A percentile compares a stretch with the other conserved stretches of the same genome.
Conservation (phyloP, 2,113 vertebrate genomes). For the Chinchilla lanigera region DNA sequence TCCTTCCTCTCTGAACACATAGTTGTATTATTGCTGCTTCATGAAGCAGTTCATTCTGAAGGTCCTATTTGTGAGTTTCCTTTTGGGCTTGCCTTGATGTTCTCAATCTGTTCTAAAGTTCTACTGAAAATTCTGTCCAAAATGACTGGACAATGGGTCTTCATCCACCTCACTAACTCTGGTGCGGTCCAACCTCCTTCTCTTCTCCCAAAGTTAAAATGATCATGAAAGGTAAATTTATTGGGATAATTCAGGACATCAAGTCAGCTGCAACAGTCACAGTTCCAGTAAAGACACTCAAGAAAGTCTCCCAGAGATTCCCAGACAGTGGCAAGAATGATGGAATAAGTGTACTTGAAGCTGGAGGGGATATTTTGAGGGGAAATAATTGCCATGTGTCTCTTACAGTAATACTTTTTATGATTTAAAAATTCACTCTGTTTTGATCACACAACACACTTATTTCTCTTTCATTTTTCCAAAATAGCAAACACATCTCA, state of each 20-base stretch:
- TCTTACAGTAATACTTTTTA: neutral
- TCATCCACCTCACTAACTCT: neutral
- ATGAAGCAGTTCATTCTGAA: neutral
- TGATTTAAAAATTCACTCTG: neutral
- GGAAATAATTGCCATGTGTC: neutral
- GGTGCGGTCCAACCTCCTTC: neutral
- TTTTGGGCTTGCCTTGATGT: neutral
- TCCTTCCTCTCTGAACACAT: neutral
- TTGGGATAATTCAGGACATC: neutral
- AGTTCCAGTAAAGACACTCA: neutral
- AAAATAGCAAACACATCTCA: neutral
- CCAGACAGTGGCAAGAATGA: neutral
- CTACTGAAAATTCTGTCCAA: neutral
- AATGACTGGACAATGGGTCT: neutral
- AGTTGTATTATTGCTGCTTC: neutral
- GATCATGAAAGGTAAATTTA: neutral
- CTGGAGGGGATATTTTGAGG: neutral
- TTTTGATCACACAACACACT: neutral
- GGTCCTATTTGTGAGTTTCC: neutral
- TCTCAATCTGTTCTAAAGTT: neutral
- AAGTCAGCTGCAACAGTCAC: neutral
- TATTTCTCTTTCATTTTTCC: neutral
- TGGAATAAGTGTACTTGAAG: neutral
- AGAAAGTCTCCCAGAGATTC: neutral
- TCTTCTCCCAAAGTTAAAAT: neutral